These are phyloP conservation scores for Tanypteryx hageni DNA, from an alignment of 2,888 invertebrate species.

Conservation along the genomic window DNA sequence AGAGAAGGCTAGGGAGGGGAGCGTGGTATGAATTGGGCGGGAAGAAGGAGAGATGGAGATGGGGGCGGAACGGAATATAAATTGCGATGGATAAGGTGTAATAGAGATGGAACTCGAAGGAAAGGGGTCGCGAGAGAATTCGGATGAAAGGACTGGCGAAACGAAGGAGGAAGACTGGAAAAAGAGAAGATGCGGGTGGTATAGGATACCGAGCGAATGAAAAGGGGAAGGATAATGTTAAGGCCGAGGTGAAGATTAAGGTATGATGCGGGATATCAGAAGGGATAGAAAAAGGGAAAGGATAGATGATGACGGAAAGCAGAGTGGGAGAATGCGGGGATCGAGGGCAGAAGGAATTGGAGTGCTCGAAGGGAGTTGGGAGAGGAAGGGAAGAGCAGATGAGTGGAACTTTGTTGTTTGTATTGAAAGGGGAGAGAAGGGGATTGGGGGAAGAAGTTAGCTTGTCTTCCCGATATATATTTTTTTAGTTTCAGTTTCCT, in stretches of 20 bases:
- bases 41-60: neutral
- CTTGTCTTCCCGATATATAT: neutral
- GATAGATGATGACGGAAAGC: neutral
- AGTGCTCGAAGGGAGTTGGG: too few species aligned
- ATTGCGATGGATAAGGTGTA: conserved; percentile 26
- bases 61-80: neutral
- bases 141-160: neutral
- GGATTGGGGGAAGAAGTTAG: neutral
- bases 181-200: neutral
- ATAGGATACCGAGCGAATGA: neutral
- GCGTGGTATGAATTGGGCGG: neutral
- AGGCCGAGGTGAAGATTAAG: neutral
- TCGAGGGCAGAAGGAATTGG: too few species aligned
- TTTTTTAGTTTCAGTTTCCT: neutral
- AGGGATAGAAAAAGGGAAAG: neutral
- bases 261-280: neutral
- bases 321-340: neutral
- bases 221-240: neutral
- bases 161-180: neutral
- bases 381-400: neutral
- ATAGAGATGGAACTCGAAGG: neutral
- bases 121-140: neutral
- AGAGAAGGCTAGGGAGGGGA: neutral
- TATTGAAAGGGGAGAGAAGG: neutral
- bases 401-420: conserved; percentile 8